phyloP scores from a whole-genome alignment of 2,888 invertebrate species.

The Merodon equestris region DNA sequence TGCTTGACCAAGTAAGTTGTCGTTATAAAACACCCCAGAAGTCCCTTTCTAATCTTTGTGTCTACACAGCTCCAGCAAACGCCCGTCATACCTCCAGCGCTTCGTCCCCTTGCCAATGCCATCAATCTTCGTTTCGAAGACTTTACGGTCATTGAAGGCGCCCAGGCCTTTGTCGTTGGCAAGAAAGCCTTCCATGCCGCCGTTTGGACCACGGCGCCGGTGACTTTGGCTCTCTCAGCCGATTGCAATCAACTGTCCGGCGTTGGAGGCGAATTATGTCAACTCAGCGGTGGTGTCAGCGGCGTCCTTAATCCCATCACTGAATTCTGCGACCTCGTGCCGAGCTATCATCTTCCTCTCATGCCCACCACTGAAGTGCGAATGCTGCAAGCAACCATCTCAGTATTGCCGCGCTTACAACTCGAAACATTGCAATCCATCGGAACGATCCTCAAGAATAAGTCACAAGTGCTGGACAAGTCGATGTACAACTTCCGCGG shows the following conservation, averaged over 20 bases:
- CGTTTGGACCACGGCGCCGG: conserved; percentile 85
- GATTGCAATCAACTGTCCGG: conserved; percentile 81
- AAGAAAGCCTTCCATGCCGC: conserved; percentile 88
- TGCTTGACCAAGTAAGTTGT: conserved; percentile 88
- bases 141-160: conserved; percentile 83
- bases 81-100: conserved; percentile 83
- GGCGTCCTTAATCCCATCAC: conserved; percentile 87
- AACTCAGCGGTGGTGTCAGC: conserved; percentile 83
- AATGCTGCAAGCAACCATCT: conserved; percentile 88
- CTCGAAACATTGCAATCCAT: conserved; percentile 87
- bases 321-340: conserved; percentile 89
- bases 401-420: conserved; percentile 86
- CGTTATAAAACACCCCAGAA: neutral
- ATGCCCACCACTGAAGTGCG: conserved; percentile 82
- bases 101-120: conserved; percentile 86
- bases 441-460: conserved; percentile 82
- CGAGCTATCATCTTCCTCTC: conserved; percentile 82
- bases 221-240: conserved; percentile 84
- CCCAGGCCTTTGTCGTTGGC: conserved; percentile 82
- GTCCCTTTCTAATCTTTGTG: conserved; percentile 16
- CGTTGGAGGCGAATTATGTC: conserved; percentile 79
- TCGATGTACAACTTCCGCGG: conserved; percentile 78
- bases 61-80: conserved; percentile 87
- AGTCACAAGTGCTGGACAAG: conserved; percentile 78
- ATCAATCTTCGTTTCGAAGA: conserved; percentile 87